Conservation (phyloP, 2,797 vertebrate species). For the Lacerta viridis region DNA sequence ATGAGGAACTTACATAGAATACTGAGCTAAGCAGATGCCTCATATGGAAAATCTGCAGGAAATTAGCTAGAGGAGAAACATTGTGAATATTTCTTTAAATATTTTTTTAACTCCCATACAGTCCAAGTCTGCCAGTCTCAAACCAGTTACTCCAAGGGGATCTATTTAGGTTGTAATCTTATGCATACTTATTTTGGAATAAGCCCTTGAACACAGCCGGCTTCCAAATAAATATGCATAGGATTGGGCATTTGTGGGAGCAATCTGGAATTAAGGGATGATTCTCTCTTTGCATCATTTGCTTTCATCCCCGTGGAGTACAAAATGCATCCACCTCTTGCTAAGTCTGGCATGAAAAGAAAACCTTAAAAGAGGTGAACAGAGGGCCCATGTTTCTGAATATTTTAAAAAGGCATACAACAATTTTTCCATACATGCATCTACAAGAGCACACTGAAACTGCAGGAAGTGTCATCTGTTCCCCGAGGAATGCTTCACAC, state of each 20-base stretch:
- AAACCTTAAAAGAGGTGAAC: not conserved
- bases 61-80: conserved; percentile 9
- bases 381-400: not conserved
- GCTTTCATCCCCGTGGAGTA: not conserved
- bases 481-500: not conserved
- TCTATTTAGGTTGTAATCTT: not conserved
- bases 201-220: not conserved
- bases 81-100: not conserved
- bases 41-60: conserved; percentile 6
- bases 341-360: not conserved
- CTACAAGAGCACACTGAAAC: not conserved
- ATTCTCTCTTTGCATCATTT: no score
- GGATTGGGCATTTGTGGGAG: not conserved
- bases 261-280: not conserved
- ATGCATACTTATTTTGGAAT: conserved; percentile 19
- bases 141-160: not conserved
- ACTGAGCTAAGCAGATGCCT: not conserved
- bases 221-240: conserved; percentile 16
- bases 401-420: not conserved
- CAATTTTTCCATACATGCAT: not conserved
- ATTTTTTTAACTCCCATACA: not conserved
- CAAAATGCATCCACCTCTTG: not conserved
- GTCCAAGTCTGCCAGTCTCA: not conserved
- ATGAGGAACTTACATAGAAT: not conserved
- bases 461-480: not conserved